Conservation (phyloP, 2,888 invertebrate species). For the Pecten maximus region DNA sequence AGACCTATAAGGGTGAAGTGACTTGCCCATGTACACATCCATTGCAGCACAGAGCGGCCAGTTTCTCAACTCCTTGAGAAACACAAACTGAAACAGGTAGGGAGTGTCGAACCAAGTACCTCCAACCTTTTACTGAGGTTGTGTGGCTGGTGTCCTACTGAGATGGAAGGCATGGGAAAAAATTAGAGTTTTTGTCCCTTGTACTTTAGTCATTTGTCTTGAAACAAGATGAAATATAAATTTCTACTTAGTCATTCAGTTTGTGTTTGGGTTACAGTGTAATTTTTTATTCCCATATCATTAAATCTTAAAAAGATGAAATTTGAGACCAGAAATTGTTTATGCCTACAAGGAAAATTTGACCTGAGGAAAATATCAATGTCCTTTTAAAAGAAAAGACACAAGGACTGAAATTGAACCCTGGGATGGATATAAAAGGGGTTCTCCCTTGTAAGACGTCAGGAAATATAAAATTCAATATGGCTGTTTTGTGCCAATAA, state of each 20-base stretch:
- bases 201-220: neutral
- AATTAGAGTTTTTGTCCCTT: too few species aligned
- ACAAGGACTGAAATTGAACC: slow-evolving; percentile 4
- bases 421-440: neutral
- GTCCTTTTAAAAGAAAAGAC: neutral
- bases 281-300: neutral
- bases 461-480: slow-evolving; percentile 3
- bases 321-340: neutral
- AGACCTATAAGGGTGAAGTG: too few species aligned
- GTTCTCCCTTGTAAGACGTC: neutral
- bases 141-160: too few species aligned
- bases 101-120: too few species aligned
- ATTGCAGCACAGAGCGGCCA: too few species aligned
- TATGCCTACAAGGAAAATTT: neutral
- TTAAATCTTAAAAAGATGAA: neutral
- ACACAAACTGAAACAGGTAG: too few species aligned
- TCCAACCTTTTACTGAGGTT: too few species aligned
- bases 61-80: too few species aligned
- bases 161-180: too few species aligned
- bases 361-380: neutral
- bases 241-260: neutral
- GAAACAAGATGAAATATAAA: neutral
- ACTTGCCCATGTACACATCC: too few species aligned
- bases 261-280: neutral
- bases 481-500: neutral